Evolutionary conservation across 2,888 invertebrate species (phyloP).

Genomic region (Calameuta filiformis): DNA sequence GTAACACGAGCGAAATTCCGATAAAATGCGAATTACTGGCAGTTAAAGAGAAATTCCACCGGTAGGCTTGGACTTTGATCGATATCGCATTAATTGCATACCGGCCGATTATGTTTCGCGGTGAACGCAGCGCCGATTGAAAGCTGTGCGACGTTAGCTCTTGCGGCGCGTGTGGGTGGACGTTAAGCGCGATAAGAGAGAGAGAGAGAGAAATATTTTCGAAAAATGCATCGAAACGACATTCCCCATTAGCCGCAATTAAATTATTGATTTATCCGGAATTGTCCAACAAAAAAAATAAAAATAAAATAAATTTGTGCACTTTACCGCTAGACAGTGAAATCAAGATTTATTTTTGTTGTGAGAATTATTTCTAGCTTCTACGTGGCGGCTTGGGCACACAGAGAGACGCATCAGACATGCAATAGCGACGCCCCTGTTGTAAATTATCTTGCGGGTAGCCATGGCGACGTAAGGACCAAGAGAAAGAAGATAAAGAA

Average conservation of each 20-base stretch:
- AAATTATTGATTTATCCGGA: not conserved
- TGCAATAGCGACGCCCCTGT: conserved; percentile 50
- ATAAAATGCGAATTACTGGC: conserved; percentile 51
- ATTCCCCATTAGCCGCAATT: not conserved
- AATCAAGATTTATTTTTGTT: not conserved
- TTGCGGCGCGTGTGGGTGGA: not conserved
- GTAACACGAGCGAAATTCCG: conserved; percentile 44
- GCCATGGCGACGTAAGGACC: conserved; percentile 20
- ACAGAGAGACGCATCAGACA: conserved; percentile 36
- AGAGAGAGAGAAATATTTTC: not conserved
- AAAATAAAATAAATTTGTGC: not conserved
- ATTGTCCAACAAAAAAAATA: not conserved
- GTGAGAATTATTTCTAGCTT: not conserved
- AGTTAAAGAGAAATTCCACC: conserved; percentile 31
- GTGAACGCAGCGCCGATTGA: not conserved
- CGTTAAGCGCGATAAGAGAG: not conserved
- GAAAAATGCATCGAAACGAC: not conserved
- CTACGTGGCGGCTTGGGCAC: not conserved
- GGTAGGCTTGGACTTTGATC: conserved; percentile 31
- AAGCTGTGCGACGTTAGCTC: not conserved
- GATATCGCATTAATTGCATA: conserved; percentile 55
- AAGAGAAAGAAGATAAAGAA: conserved; percentile 27
- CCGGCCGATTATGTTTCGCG: conserved; percentile 24
- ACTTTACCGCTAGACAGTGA: not conserved
- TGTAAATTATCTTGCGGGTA: conserved; percentile 48